Evolutionary conservation across 1,140 invertebrate genomes (phyloP), one percentile per base, ranked within the genome.

Genomic region (Palaemon carinicauda): DNA sequence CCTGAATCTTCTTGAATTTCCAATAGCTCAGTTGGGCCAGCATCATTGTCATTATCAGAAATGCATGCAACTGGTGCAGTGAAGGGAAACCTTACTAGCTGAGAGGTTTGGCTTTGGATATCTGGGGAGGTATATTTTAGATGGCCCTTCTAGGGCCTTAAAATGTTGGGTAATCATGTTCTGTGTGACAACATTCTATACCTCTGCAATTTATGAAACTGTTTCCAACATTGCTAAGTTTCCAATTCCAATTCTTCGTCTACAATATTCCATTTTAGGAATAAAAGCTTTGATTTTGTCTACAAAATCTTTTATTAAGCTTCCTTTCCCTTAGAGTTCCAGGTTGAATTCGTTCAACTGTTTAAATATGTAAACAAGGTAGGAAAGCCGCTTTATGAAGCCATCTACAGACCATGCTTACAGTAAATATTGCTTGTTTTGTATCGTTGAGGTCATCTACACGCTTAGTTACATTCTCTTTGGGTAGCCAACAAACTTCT

Each of bases 171-270:
- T 50, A 80, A 80, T 60, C 54, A 80, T 56, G 60, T 15, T 80
- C 78, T 80, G 54, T 56, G 54, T 80, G 17, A 31, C 52, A 56
- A 21, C 27, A 50, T 80, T 24, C 21, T 53, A 80, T 41, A 56
- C 52, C 27, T 80, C 54, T 54, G 78, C 50, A 80, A 80, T 31
- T 12, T 80, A 24, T 54, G 78, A 80, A n/a, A 80, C 78, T 15
- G 78, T 54, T 41, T 80, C 78, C 78, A 80, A 27, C 78, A 80
- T 54, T 14, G 78, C 78, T 7, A 80, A 56, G 27, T 80, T 80
- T 51, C 78, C 78, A 19, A 80, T 24, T 14, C 33, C 75, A 78
- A 78, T 52, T 78, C 52, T 78, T 3, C 33, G 5, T 50, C 75
- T 78, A 31, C 78, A 80, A 27, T 12, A 56, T 21, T 31, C 78